These are phyloP conservation scores for Ceratina japonica DNA, from an alignment of 1,140 invertebrate species.

Conservation along the genomic window DNA sequence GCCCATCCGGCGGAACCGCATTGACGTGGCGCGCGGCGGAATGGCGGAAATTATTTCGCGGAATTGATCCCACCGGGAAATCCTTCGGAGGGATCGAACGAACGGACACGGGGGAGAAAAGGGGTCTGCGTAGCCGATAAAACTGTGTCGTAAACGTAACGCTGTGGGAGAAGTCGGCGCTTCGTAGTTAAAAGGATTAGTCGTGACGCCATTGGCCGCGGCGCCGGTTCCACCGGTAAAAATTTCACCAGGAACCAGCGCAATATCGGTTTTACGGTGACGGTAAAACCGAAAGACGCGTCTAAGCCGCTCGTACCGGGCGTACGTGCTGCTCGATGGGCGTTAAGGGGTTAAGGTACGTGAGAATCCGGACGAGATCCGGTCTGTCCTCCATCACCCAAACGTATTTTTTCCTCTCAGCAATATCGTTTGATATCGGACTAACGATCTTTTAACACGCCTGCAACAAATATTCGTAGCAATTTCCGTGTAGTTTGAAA, in stretches of 20 bases:
- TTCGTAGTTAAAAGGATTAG: conserved; percentile 60
- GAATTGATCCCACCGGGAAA: conserved; percentile 19
- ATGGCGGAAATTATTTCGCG: conserved; percentile 36
- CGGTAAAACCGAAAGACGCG: conserved; percentile 60
- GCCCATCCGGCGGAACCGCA: neutral
- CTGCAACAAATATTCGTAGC: no score
- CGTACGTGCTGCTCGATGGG: conserved; percentile 57
- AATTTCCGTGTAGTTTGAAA: no score
- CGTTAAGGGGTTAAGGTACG: conserved; percentile 58
- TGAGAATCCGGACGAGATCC: conserved; percentile 34
- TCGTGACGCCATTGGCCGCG: conserved; percentile 17
- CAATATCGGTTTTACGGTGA: conserved; percentile 62
- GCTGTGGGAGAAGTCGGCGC: conserved; percentile 20
- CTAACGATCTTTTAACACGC: neutral
- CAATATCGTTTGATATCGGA: conserved; percentile 7
- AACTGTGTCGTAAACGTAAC: conserved; percentile 55
- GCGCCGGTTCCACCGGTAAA: conserved; percentile 28
- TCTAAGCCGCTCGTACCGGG: conserved; percentile 52
- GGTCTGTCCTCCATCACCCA: neutral
- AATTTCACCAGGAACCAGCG: conserved; percentile 55
- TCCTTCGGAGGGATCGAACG: neutral
- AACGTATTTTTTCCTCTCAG: conserved; percentile 22
- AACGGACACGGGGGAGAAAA: no score
- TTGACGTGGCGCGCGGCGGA: neutral
- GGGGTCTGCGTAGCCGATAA: conserved; percentile 19